A percentile compares a stretch with the other conserved stretches of the same genome.
Conservation (phyloP, 2,113 vertebrate genomes). For the Melospiza melodia region DNA sequence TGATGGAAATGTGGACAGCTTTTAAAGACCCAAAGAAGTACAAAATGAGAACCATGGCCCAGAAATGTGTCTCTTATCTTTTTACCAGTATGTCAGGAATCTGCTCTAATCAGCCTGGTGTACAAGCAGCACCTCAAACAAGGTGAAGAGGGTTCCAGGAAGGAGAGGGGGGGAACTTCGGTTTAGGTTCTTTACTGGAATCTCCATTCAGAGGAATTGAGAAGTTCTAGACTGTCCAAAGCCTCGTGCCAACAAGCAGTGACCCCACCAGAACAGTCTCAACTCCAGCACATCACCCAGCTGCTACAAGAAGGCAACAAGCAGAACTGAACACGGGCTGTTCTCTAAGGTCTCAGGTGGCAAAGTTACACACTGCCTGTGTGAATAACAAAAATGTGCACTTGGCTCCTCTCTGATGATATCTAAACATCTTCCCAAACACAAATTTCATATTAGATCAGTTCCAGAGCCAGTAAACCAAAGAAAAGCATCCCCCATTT, state of each 20-base stretch:
- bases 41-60: not conserved
- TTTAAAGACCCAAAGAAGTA: not conserved
- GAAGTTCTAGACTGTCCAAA: not conserved
- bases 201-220: not conserved
- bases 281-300: not conserved
- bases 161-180: not conserved
- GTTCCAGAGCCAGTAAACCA: not conserved
- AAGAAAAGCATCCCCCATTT: not conserved
- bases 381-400: not conserved
- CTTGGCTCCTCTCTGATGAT: not conserved
- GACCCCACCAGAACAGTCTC: not conserved
- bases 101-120: not conserved
- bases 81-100: not conserved
- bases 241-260: not conserved
- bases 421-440: not conserved
- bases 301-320: not conserved
- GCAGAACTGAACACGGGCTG: not conserved
- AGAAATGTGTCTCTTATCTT: not conserved
- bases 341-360: not conserved
- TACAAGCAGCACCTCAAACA: not conserved
- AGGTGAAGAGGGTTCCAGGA: not conserved
- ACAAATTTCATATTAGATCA: not conserved
- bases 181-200: not conserved
- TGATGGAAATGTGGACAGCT: not conserved
- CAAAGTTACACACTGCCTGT: not conserved